Evolutionary conservation across 92 coral and sea anemone species (phyloP), one percentile per base, ranked within the genome.

Genomic region (Heteractis magnifica): DNA sequence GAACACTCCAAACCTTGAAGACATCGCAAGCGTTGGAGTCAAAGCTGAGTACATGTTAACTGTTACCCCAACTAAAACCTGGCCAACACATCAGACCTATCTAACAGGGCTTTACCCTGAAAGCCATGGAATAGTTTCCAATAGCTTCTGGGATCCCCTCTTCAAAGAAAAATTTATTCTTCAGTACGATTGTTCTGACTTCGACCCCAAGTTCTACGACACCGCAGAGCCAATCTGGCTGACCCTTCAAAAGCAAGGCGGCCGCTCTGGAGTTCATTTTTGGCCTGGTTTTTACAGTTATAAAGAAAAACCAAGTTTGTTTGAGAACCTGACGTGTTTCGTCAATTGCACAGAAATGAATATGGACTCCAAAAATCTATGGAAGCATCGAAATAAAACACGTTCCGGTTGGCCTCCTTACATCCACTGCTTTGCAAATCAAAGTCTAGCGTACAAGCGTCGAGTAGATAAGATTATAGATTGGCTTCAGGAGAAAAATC

Each of bases 281-380:
- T 96, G 99, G 98, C 99, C 99, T 2, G 99, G 99, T 19, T 96
- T 77, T 51, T 90, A 71, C 16, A 90, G 97, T 52, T 88, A 96
- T 19, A 65, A 84, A 8, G 86, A 92, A 75, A 96, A 85, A 75
- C 96, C 99, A 8, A 88, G 56, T 89, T 79, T 81, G 84, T 90
- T 76, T 83, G 88, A 87, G 79, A 93, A 88, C 82, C 89, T 75
- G 41, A 81, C 75, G 52, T 86, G 89, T 82, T 73, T 70, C 10
- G 88, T 86, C 4, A 89, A 93, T 82, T 93, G 97, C 74, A 85
- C 88, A 44, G 85, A 72, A 2, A 55, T 91, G 23, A 85, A 78
- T 10, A 70, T 14, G 34, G 49, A 90, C 53, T 78, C 89, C 44
- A 81, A 82, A 23, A 87, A 88, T n/a, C 71, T 91, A 14, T 83